Conservation (phyloP, 2,113 vertebrate species). For the Phaethon lepturus region DNA sequence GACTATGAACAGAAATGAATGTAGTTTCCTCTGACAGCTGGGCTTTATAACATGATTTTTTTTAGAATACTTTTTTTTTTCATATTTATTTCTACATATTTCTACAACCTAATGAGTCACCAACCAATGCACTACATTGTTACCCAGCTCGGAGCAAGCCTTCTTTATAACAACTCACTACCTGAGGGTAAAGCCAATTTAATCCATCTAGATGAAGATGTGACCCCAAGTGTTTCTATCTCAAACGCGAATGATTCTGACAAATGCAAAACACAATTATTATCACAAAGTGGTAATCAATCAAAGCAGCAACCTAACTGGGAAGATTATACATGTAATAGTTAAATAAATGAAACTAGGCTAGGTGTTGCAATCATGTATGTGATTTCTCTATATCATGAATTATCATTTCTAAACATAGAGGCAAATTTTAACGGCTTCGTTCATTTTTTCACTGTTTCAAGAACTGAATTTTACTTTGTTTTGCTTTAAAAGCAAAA, state of each 20-base stretch:
- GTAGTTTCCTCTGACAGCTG: background rate
- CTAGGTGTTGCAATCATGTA: background rate
- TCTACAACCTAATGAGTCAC: slow-evolving; percentile 49
- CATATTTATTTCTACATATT: slow-evolving; percentile 5
- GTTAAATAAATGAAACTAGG: background rate
- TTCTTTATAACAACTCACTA: slow-evolving; percentile 6
- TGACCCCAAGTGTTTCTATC: background rate
- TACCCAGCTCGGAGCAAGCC: slow-evolving; percentile 33
- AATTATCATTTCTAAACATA: background rate
- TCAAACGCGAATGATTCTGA: background rate
- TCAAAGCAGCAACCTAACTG: background rate
- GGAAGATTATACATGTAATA: background rate
- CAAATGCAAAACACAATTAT: background rate
- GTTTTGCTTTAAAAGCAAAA: background rate
- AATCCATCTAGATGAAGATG: background rate
- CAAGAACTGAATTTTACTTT: background rate
- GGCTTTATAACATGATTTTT: background rate
- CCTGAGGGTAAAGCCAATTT: background rate
- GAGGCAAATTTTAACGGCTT: background rate
- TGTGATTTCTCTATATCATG: background rate
- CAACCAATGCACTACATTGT: slow-evolving; percentile 33
- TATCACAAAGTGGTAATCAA: background rate
- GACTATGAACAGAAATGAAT: background rate
- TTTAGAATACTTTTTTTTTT: background rate
- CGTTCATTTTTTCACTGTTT: background rate